Evolutionary conservation across 2,888 invertebrate genomes (phyloP).

Genomic region (Phymatocera aterrima): DNA sequence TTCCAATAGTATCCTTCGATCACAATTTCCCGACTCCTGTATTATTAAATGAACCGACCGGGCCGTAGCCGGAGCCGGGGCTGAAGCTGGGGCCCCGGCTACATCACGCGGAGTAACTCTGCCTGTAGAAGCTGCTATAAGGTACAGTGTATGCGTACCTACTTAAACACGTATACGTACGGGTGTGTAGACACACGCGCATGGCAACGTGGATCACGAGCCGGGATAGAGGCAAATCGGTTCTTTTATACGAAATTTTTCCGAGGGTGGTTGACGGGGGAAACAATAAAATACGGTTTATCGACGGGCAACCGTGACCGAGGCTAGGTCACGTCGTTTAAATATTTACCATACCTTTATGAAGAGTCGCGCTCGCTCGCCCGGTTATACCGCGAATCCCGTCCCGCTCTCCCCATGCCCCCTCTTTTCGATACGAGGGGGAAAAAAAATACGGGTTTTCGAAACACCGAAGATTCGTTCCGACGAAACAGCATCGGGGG

Average conservation of each 20-base stretch:
- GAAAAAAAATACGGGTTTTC: background rate
- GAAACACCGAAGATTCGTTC: slow-evolving; percentile 30
- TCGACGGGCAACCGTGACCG: slow-evolving; percentile 13
- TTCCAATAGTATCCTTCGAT: slow-evolving; percentile 72
- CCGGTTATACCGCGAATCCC: slow-evolving; percentile 1
- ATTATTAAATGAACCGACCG: slow-evolving; percentile 69
- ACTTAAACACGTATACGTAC: background rate
- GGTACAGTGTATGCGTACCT: background rate
- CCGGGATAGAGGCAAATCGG: slow-evolving; percentile 33
- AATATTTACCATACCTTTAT: slow-evolving; percentile 34
- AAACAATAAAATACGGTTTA: slow-evolving; percentile 42
- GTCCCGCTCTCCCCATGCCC: background rate
- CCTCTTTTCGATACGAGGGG: background rate
- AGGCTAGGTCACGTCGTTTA: slow-evolving; percentile 6
- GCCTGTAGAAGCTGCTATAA: background rate
- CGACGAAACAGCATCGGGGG: slow-evolving; percentile 5
- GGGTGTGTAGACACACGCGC: background rate
- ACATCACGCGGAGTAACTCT: background rate
- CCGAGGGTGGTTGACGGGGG: background rate
- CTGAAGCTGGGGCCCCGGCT: slow-evolving; percentile 32
- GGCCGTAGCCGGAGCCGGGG: too few relatives aligned
- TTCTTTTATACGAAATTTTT: slow-evolving; percentile 37
- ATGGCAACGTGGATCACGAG: background rate
- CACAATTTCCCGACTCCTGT: slow-evolving; percentile 71
- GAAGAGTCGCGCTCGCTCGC: background rate